Base-by-base conservation (phyloP, 2,888 invertebrate genomes). In the Tenthredo amoena region DNA sequence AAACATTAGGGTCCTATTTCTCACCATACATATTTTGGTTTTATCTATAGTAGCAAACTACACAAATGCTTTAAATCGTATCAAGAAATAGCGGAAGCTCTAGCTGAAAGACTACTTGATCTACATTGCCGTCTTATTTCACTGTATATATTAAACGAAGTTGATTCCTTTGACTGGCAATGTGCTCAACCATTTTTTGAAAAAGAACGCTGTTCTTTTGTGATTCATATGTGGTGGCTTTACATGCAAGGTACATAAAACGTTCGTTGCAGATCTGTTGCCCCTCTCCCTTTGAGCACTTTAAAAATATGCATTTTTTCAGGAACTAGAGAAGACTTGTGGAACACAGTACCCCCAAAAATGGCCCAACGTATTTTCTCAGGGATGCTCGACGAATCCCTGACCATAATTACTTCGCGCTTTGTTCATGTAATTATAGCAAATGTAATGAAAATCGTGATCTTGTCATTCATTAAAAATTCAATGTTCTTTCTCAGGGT, bases 171-270 rank as follows among this genome's bases (percentile, higher is more conserved):
- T 58, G 95, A 96, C 87, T 97, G 97, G 95, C 96, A 97, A 88
- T 96, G 95, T 86, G 89, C 93, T 15, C 95, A 95, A 68, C 94
- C 96, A 0, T 96, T 96, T 89, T 96, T 96, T 89, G 96, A 96
- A 92, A 96, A 96, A 0, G 97, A 97, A 91, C 94, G 97, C 18
- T 97, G 97, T 3, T 97, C 97, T 3, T 97, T 97, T 65, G 96
- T 97, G 1, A 96, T 97, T 87, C 97, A 97, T 91, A 98, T 97
- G 95, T 98, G 98, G 98, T 97, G 97, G 97, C 94, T 97, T 34
- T 98, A 98, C 91, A 97, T 98, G 96, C 96, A 96, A 94, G 97
- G 97, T 96, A 90, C 74, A 40, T 15, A 12, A 34, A 81, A 37
- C 31, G 87, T 89, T 82, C 5, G 87, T 89, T 83, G 4, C 9